A percentile compares a stretch with the other conserved stretches of the same genome.
phyloP scores from a whole-genome alignment of 2,797 vertebrate species.

The Carduelis carduelis region DNA sequence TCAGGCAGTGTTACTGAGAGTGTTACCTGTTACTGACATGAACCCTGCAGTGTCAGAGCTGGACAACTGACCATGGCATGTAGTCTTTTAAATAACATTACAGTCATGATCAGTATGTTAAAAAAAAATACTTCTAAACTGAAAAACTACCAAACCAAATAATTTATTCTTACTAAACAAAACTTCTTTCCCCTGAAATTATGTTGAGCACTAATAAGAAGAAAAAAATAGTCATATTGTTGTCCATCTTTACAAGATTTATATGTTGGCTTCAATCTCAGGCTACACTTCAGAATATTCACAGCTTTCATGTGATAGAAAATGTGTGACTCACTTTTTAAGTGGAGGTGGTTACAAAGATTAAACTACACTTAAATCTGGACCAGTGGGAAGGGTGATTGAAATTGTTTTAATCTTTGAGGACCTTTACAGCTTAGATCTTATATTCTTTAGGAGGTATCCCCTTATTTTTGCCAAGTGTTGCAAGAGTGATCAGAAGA shows the following conservation, averaged over 20 bases:
- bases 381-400: background rate
- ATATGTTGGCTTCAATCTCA: background rate
- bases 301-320: background rate
- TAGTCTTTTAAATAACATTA: background rate
- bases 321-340: background rate
- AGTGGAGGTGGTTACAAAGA: background rate
- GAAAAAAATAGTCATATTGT: background rate
- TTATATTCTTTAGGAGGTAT: background rate
- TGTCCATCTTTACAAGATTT: background rate
- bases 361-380: background rate
- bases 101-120: background rate
- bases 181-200: background rate
- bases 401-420: background rate
- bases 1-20: background rate
- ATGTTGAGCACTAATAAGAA: accelerated
- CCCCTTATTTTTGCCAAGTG: background rate
- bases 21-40: background rate
- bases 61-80: background rate
- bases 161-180: background rate
- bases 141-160: background rate
- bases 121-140: background rate
- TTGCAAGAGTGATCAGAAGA: background rate
- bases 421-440: background rate
- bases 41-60: background rate
- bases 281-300: background rate